A percentile compares a stretch with the other conserved stretches of the same genome.
Conservation (phyloP, 1,140 invertebrate genomes). For the Pseudachorutes palmiensis region DNA sequence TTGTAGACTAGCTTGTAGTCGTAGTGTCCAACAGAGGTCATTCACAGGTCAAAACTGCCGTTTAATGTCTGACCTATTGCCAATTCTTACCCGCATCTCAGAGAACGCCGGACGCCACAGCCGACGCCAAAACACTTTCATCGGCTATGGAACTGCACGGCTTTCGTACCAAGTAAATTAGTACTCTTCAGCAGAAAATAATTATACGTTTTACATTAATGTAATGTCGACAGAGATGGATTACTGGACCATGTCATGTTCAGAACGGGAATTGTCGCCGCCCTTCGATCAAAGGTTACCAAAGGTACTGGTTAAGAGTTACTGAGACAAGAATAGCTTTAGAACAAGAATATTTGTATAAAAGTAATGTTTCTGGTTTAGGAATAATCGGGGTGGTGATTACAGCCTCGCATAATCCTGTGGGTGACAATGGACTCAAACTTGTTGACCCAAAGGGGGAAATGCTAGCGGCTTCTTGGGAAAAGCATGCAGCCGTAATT, state of each 20-base stretch:
- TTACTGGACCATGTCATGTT: conserved; percentile 79
- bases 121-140: conserved; percentile 14
- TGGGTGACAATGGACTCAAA: conserved; percentile 94
- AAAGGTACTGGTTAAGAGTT: conserved; percentile 53
- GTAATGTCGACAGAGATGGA: conserved; percentile 57
- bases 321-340: not conserved
- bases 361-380: conserved; percentile 19
- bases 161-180: conserved; percentile 55
- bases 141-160: conserved; percentile 61
- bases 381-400: conserved; percentile 89
- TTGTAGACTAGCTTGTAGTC: no score
- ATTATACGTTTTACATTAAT: not conserved
- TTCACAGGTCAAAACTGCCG: no score
- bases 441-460: conserved; percentile 90
- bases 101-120: no score
- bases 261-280: conserved; percentile 82
- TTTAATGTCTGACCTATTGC: no score
- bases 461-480: conserved; percentile 90
- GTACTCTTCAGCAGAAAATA: not conserved
- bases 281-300: conserved; percentile 69
- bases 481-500: conserved; percentile 72
- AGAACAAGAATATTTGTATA: not conserved
- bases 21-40: no score
- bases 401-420: conserved; percentile 96
- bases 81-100: no score